Evolutionary conservation across 2,113 vertebrate species (phyloP).

Genomic region (Girardinichthys multiradiatus): DNA sequence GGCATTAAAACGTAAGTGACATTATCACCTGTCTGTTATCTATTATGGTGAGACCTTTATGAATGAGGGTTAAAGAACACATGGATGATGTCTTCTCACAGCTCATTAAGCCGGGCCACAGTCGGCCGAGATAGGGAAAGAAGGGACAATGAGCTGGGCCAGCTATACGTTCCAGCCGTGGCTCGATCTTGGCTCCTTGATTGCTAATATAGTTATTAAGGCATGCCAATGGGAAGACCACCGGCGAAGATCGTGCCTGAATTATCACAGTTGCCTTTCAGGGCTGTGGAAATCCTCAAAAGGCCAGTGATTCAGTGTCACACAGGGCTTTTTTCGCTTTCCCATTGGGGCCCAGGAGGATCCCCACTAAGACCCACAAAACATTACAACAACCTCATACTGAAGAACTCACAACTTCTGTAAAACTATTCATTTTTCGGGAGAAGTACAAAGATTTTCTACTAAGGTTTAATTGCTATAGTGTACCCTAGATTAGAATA

Average conservation of each 20-base stretch:
- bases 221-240: slow-evolving; percentile 62
- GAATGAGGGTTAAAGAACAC: slow-evolving; percentile 47
- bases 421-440: not conserved
- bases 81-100: slow-evolving; percentile 56
- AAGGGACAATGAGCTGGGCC: slow-evolving; percentile 9
- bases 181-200: slow-evolving; percentile 46
- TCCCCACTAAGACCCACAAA: slow-evolving; percentile 58
- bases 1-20: slow-evolving; percentile 28
- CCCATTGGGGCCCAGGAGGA: slow-evolving; percentile 57
- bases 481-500: not conserved
- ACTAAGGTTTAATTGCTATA: not conserved
- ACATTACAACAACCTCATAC: not conserved
- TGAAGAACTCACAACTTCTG: not conserved
- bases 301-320: slow-evolving; percentile 51
- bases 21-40: slow-evolving; percentile 64
- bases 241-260: slow-evolving; percentile 48
- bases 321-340: slow-evolving; percentile 73
- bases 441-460: not conserved
- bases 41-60: slow-evolving; percentile 56
- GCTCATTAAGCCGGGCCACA: slow-evolving; percentile 50
- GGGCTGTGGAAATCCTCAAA: slow-evolving; percentile 75
- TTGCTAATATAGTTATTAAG: slow-evolving; percentile 76
- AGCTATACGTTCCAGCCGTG: slow-evolving; percentile 14
- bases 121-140: slow-evolving; percentile 1
- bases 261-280: slow-evolving; percentile 72